These are phyloP conservation scores for Lipotes vexillifer DNA, from an alignment of 2,113 vertebrate species.

Conservation along the genomic window DNA sequence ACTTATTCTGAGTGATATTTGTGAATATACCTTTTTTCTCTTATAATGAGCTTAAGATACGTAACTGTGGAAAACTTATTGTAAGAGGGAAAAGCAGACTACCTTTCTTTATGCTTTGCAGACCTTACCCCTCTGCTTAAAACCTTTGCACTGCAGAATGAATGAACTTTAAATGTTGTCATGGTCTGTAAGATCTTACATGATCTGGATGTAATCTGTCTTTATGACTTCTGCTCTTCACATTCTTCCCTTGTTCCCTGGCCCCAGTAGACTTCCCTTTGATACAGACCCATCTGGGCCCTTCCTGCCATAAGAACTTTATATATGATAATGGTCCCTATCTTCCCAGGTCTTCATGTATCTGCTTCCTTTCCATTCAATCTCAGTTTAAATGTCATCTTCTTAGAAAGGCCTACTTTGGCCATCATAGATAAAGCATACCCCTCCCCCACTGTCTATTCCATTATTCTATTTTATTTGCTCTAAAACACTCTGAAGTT, in stretches of 20 bases:
- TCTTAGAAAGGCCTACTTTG: neutral
- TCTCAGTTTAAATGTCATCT: neutral
- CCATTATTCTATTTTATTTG: neutral
- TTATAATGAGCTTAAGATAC: neutral
- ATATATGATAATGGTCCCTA: neutral
- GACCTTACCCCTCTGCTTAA: neutral
- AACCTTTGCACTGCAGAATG: neutral
- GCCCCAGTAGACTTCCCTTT: neutral
- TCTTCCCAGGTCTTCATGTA: neutral
- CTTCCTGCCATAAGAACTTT: neutral
- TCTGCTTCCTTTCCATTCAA: neutral
- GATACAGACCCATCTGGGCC: neutral
- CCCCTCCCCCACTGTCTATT: neutral
- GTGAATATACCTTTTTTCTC: neutral
- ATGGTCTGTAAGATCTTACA: neutral
- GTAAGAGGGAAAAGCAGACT: neutral
- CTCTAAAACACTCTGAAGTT: neutral
- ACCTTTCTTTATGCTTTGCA: neutral
- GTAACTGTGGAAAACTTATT: neutral
- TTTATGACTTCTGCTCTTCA: neutral
- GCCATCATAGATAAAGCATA: neutral
- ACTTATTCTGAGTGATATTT: neutral
- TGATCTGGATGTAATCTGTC: neutral
- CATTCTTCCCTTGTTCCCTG: neutral
- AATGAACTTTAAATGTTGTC: neutral